Base-by-base conservation (phyloP, 2,888 invertebrate species). In the Tridacna crocea region DNA sequence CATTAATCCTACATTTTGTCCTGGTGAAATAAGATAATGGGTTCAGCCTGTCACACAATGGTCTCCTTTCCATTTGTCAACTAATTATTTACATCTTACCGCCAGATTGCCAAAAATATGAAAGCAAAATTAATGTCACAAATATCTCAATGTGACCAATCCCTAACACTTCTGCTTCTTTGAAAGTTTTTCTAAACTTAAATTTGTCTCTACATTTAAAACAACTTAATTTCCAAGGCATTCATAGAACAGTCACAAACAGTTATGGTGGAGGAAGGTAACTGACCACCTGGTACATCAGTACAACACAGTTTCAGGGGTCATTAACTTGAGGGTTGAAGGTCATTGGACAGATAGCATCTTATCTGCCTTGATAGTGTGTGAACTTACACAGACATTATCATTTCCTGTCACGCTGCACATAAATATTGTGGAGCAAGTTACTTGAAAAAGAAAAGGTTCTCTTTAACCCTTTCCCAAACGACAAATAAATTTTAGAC, bases 21-120 rank as follows among this genome's bases (percentile, higher is more conserved):
- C 68, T 47, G 68, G 68, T 68, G 68, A 68, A 48, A 65, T 47
- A 48, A 68, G 68, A 68, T 68, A 68, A 68, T 68, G 36, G 68
- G 68, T 68, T 68, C 47, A 47, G 2, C n/a, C 47, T 68, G 68
- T 68, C 68, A 68, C 68, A 47, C n/a, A 46, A 47, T 47, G 47
- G 47, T 47, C 68, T 47, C 48, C 6, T 68, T 46, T 27, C 68
- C 68, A 68, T 68, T 68, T 68, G n/a, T 68, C 68, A 68, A 27
- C 47, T 6, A n/a, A 15, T 47, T 11, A 36, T 15, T 36, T 22
- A 47, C 68, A 68, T 48, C 68, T 47, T 15, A 68, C 55, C 3
- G 55, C 15, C 15, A 55, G 17, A 55, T 55, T 55, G 15, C 15
- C 17, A 55, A 55, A 19, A 6, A 55, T 55, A 11, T 55, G 55